Percentiles rank a stretch among this genome's conserved stretches.
Conservation (phyloP, 2,113 vertebrate species). For the Morone saxatilis region DNA sequence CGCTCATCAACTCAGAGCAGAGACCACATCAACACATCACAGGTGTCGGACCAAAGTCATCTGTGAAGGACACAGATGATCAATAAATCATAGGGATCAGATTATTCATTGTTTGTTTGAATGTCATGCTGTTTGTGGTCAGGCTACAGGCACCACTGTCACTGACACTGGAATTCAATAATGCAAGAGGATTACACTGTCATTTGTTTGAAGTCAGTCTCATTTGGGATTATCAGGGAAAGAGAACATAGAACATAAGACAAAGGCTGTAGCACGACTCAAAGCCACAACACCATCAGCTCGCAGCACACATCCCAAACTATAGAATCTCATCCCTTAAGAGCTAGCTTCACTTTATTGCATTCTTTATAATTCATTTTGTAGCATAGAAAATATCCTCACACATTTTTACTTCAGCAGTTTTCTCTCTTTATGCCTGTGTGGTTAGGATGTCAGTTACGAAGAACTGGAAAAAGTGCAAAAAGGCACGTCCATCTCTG, state of each 20-base stretch:
- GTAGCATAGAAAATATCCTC: slow-evolving; percentile 1
- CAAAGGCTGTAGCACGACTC: neutral
- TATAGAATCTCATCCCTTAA: neutral
- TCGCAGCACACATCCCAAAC: neutral
- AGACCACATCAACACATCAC: slow-evolving; percentile 52
- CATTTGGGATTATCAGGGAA: slow-evolving; percentile 27
- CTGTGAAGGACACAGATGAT: slow-evolving; percentile 59
- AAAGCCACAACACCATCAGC: neutral
- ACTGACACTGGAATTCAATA: slow-evolving; percentile 48
- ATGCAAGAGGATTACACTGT: slow-evolving; percentile 27
- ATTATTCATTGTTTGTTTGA: slow-evolving; percentile 53
- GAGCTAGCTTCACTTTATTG: neutral
- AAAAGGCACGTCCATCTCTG: neutral
- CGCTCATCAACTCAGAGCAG: slow-evolving; percentile 34
- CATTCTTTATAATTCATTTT: neutral
- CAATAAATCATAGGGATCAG: slow-evolving; percentile 51
- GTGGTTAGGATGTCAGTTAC: slow-evolving; percentile 4
- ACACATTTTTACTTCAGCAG: slow-evolving; percentile 13
- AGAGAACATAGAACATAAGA: neutral
- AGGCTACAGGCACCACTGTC: slow-evolving; percentile 24
- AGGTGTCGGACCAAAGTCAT: slow-evolving; percentile 49
- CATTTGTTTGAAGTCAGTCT: slow-evolving; percentile 37
- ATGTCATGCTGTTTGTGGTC: slow-evolving; percentile 41
- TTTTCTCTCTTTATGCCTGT: neutral
- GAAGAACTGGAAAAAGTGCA: neutral